phyloP scores from a whole-genome alignment of 1,140 invertebrate genomes.

The Idris sp. region DNA sequence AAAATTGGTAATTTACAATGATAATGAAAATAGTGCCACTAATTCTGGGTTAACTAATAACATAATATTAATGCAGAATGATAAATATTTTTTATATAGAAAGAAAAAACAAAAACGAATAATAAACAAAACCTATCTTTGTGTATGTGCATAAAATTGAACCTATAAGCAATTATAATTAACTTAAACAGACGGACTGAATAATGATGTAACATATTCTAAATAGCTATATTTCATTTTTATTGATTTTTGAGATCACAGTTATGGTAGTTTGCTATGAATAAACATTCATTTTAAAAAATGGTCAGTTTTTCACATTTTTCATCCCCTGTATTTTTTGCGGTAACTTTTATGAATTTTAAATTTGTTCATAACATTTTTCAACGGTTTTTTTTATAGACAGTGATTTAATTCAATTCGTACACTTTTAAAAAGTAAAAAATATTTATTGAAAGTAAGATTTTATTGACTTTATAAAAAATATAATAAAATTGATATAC shows the following conservation, averaged over 20 bases:
- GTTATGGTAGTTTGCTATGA: conserved; percentile 47
- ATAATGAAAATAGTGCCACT: conserved; percentile 29
- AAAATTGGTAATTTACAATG: conserved; percentile 26
- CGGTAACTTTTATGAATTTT: too few relatives aligned
- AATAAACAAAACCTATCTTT: conserved; percentile 35
- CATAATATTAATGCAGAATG: not conserved
- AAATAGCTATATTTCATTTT: conserved; percentile 63
- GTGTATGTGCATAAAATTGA: conserved; percentile 23
- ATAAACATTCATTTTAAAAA: conserved; percentile 23
- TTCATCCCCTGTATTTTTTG: too few relatives aligned
- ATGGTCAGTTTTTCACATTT: too few relatives aligned
- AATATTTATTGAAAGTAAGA: too few relatives aligned
- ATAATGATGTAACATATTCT: conserved; percentile 55
- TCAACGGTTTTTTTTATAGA: too few relatives aligned
- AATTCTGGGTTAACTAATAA: conserved; percentile 44
- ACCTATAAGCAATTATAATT: conserved; percentile 26
- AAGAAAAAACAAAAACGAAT: too few relatives aligned
- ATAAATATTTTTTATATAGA: conserved; percentile 49
- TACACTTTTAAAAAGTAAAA: too few relatives aligned
- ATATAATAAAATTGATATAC: too few relatives aligned
- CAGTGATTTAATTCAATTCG: too few relatives aligned
- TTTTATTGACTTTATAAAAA: too few relatives aligned
- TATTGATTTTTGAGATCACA: conserved; percentile 53
- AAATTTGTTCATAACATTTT: too few relatives aligned
- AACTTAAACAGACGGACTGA: conserved; percentile 55